Base-by-base conservation (phyloP, 1,140 invertebrate genomes). In the Nymphalis io region DNA sequence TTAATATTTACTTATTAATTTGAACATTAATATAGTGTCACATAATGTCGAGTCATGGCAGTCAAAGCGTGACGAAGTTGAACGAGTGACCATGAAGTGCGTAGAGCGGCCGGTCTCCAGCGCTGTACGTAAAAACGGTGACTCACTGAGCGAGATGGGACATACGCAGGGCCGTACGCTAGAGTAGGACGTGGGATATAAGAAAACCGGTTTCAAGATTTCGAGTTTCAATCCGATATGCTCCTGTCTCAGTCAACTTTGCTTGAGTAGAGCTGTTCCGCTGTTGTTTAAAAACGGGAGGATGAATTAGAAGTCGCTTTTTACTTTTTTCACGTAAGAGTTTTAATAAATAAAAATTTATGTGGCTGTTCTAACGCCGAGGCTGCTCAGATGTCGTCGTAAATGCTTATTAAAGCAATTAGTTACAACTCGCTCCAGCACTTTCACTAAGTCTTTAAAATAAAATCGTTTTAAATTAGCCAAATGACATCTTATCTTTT, bases 161-260 rank as follows among this genome's bases (percentile, higher is more conserved):
- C 70, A 89, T 84, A 76, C 61, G 39, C 63, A 61, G 46, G 39
- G 39, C 20, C 44, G 60, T 62, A 70, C 33, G 74, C 42, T 42
- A 75, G 80, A 89, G 63, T 80, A 78, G 75, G 86, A 91, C 73
- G 68, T 44, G 38, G 75, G 64, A 81, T 75, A 57, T 73, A 74
- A 82, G 77, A 83, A 87, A 91, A 89, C 89, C 84, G 85, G 87
- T 91, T 90, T 82, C n/a, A 75, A 84, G 82, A 89, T 91, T 91
- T 91, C 88, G 89, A 91, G 87, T 89, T 89, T 89, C 85, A 87
- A 90, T 87, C 83, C 87, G 87, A 91, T 90, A 91, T 85, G 85
- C 88, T 89, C 88, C 83, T 86, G 87, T 89, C 85, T 88, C 78
- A 85, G 80, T 84, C 81, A 83, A 87, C 80, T 80, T 79, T 78